Conservation (phyloP, 1,140 invertebrate species). For the Bombus pascuorum region DNA sequence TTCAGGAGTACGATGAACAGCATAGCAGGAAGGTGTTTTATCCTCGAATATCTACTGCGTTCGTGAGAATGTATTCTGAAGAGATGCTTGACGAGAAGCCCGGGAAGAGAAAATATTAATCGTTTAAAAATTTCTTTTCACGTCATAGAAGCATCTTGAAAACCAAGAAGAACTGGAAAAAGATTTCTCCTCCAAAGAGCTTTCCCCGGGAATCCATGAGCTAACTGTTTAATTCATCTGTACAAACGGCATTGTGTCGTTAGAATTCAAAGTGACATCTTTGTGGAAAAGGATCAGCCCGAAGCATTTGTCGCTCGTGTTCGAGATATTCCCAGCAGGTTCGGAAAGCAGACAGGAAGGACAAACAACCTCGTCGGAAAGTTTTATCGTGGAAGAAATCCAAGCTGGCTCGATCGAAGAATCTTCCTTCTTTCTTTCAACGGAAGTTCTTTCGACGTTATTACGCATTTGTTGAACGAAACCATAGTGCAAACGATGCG, state of each 20-base stretch:
- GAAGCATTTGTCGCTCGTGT: not conserved
- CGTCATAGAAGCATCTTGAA: too few species aligned
- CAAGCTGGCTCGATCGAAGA: not conserved
- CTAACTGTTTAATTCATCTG: not conserved
- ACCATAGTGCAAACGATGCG: too few species aligned
- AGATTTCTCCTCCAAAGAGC: too few species aligned
- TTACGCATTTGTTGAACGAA: constrained; percentile 29
- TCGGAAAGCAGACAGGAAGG: not conserved
- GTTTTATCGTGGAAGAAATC: constrained; percentile 22
- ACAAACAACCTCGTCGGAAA: constrained; percentile 21
- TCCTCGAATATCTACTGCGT: constrained; percentile 14
- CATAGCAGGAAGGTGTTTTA: not conserved
- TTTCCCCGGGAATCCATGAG: too few species aligned
- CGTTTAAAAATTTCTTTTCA: not conserved
- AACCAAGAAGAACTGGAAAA: too few species aligned
- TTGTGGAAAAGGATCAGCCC: not conserved
- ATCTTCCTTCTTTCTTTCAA: not conserved
- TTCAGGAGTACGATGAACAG: not conserved
- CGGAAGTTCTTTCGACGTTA: not conserved
- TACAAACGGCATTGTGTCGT: not conserved
- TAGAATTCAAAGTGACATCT: not conserved
- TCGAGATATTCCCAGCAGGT: not conserved
- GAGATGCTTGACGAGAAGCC: not conserved
- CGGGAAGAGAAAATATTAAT: not conserved
- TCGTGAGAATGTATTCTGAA: not conserved